A percentile compares a stretch with the other conserved stretches of the same genome.
phyloP scores from a whole-genome alignment of 2,888 invertebrate species.

The Adelphocoris suturalis region DNA sequence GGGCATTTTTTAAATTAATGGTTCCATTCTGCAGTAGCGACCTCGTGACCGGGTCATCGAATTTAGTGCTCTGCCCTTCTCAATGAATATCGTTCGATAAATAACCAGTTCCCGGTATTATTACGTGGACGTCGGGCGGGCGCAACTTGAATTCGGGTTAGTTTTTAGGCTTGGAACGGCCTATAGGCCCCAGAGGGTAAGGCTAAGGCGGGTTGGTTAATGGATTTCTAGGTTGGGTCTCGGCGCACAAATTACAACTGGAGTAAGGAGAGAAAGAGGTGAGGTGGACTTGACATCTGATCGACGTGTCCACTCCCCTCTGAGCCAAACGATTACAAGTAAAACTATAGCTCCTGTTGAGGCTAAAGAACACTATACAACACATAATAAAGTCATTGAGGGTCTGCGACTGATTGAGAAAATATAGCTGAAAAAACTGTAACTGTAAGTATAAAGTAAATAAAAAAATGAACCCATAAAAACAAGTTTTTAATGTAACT shows the following conservation, averaged over 20 bases:
- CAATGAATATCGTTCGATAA: neutral
- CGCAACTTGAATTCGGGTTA: neutral
- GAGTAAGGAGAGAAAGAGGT: neutral
- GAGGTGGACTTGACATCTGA: slow-evolving; percentile 36
- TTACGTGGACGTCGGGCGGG: neutral
- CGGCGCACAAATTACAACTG: neutral
- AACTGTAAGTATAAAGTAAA: too few species aligned
- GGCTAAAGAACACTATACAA: too few species aligned
- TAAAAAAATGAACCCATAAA: too few species aligned
- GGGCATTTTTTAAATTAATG: neutral
- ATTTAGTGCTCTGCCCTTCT: neutral
- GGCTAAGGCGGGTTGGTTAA: neutral
- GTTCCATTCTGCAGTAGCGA: neutral
- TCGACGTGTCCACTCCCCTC: neutral
- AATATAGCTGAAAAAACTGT: too few species aligned
- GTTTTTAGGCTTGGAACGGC: neutral
- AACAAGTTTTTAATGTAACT: too few species aligned
- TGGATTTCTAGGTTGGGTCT: neutral
- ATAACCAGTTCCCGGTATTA: neutral
- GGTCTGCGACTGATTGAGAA: too few species aligned
- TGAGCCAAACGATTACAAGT: neutral
- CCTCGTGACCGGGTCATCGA: neutral
- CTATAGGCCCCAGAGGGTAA: neutral
- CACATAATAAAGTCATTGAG: too few species aligned
- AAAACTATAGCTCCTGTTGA: too few species aligned